Percentiles rank a stretch among this genome's conserved stretches.
Evolutionary conservation across 1,140 invertebrate species (phyloP).

Genomic region (Bombyx mandarina): DNA sequence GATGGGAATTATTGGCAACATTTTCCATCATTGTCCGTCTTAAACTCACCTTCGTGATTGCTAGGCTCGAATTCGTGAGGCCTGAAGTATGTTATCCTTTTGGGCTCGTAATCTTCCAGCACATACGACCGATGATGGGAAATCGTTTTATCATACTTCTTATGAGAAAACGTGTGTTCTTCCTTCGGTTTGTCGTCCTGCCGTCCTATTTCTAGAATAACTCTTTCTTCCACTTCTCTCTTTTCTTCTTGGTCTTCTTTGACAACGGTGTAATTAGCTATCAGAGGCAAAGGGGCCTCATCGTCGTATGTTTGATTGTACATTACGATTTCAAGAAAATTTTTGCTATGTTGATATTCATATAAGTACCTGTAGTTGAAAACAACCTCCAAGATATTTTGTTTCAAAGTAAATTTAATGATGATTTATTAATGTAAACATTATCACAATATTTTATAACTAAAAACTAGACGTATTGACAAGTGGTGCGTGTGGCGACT

Average conservation of each 20-base stretch:
- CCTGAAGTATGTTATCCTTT: slow-evolving; percentile 42
- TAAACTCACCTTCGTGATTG: slow-evolving; percentile 34
- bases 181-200: slow-evolving; percentile 56
- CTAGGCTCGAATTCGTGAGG: slow-evolving; percentile 42
- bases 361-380: too few species aligned
- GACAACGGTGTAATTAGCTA: slow-evolving; percentile 46
- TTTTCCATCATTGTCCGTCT: too few species aligned
- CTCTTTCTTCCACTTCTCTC: slow-evolving; percentile 40
- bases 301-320: slow-evolving; percentile 49
- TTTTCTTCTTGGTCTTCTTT: slow-evolving; percentile 50
- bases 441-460: neutral
- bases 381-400: too few species aligned
- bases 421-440: neutral
- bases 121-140: slow-evolving; percentile 61
- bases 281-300: slow-evolving; percentile 47
- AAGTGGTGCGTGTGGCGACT: slow-evolving; percentile 28
- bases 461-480: neutral
- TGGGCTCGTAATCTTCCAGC: slow-evolving; percentile 51
- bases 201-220: slow-evolving; percentile 65
- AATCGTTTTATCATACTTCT: slow-evolving; percentile 68
- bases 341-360: neutral
- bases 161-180: slow-evolving; percentile 63
- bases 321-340: slow-evolving; percentile 22
- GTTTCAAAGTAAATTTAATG: neutral
- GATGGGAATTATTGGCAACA: too few species aligned